These are phyloP conservation scores for Pogona vitticeps DNA, from an alignment of 2,113 vertebrate genomes.

Conservation along the genomic window DNA sequence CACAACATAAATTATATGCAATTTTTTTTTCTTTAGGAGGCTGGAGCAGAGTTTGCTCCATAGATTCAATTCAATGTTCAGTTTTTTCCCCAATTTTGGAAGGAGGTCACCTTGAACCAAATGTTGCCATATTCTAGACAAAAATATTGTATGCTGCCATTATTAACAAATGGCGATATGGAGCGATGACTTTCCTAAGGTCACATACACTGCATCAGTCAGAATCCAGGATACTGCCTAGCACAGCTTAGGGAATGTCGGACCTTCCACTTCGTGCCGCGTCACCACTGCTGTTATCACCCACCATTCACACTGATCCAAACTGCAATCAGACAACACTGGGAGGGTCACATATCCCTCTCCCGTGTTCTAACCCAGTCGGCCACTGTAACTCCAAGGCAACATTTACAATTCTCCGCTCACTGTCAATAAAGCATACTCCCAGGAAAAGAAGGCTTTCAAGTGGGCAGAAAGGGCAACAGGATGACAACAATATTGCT, in stretches of 20 bases:
- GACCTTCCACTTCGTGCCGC: background rate
- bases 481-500: no score
- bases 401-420: background rate
- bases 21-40: background rate
- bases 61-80: background rate
- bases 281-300: background rate
- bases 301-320: background rate
- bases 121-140: accelerated
- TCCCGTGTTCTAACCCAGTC: background rate
- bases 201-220: background rate
- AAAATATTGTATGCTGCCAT: slow-evolving; percentile 5
- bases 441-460: background rate
- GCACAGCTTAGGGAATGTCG: background rate
- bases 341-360: background rate
- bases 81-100: background rate
- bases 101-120: background rate
- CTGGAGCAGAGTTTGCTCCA: background rate
- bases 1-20: background rate
- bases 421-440: background rate
- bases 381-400: background rate
- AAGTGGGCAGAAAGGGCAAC: background rate
- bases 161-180: slow-evolving; percentile 35
- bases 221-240: slow-evolving; percentile 17
- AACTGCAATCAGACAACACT: background rate
- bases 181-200: slow-evolving; percentile 34